Percentiles rank a stretch among this genome's conserved stretches.
phyloP scores from a whole-genome alignment of 2,797 vertebrate species.

The Macrochelys suwanniensis region DNA sequence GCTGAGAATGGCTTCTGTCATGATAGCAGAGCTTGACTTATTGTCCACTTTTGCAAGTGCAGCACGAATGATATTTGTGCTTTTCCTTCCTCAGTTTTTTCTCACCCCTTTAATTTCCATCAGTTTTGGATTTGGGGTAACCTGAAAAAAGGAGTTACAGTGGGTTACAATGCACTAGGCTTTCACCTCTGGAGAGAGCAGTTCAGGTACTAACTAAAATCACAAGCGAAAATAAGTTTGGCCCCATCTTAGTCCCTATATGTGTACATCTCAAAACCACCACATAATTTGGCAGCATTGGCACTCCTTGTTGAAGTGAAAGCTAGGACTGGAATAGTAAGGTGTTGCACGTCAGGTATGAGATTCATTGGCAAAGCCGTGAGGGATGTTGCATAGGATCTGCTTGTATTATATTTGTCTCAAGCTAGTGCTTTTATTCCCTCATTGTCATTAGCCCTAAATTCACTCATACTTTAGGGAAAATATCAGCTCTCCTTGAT shows the following conservation, averaged over 20 bases:
- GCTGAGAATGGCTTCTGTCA: slow-evolving; percentile 16
- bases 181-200: background rate
- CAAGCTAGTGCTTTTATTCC: background rate
- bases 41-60: slow-evolving; percentile 30
- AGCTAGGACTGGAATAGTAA: background rate
- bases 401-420: background rate
- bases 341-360: background rate
- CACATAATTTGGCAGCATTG: background rate
- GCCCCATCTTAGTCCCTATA: background rate
- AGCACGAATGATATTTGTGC: slow-evolving; percentile 35
- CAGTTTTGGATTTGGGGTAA: slow-evolving; percentile 57
- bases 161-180: slow-evolving; percentile 20
- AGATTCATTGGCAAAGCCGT: background rate
- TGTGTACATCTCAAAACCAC: background rate
- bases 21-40: slow-evolving; percentile 28
- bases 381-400: background rate
- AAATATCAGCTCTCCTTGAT: background rate
- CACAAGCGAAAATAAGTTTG: background rate
- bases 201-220: background rate
- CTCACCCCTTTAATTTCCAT: slow-evolving; percentile 59
- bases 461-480: background rate
- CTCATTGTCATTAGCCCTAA: background rate
- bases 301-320: background rate
- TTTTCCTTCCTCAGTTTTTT: slow-evolving; percentile 47
- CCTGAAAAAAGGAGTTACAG: slow-evolving; percentile 38